These are phyloP conservation scores for Penaeus monodon DNA, from an alignment of 2,888 invertebrate species.

Conservation along the genomic window DNA sequence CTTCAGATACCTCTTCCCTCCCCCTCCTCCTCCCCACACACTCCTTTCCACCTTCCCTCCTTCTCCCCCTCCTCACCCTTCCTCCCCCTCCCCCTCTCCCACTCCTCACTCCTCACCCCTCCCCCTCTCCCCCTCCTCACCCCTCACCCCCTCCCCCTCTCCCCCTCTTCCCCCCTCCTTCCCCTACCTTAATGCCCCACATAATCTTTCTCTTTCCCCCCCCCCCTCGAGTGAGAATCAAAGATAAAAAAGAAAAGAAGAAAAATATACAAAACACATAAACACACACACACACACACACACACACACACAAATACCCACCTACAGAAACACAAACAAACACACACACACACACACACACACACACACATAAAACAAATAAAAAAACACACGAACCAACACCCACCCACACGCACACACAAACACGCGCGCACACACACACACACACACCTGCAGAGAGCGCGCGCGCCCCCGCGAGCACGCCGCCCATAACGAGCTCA, in stretches of 20 bases:
- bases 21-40: too few species aligned
- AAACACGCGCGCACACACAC: conserved; percentile 21
- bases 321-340: background rate
- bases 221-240: background rate
- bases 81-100: background rate
- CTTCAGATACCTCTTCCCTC: too few species aligned
- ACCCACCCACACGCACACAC: conserved; percentile 1
- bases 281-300: background rate
- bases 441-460: background rate
- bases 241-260: background rate
- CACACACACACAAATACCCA: background rate
- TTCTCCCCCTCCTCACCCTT: background rate
- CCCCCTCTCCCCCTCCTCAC: too few species aligned
- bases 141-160: too few species aligned
- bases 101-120: too few species aligned
- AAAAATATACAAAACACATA: background rate
- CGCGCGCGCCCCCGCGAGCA: too few species aligned
- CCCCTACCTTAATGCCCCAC: too few species aligned
- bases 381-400: conserved; percentile 12
- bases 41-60: background rate
- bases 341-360: background rate
- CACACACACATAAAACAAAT: too few species aligned
- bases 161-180: too few species aligned
- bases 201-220: too few species aligned
- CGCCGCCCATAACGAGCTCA: too few species aligned